Evolutionary conservation across 2,888 invertebrate genomes (phyloP), one percentile per base, ranked within the genome.

Genomic region (Eucera pruinosa): DNA sequence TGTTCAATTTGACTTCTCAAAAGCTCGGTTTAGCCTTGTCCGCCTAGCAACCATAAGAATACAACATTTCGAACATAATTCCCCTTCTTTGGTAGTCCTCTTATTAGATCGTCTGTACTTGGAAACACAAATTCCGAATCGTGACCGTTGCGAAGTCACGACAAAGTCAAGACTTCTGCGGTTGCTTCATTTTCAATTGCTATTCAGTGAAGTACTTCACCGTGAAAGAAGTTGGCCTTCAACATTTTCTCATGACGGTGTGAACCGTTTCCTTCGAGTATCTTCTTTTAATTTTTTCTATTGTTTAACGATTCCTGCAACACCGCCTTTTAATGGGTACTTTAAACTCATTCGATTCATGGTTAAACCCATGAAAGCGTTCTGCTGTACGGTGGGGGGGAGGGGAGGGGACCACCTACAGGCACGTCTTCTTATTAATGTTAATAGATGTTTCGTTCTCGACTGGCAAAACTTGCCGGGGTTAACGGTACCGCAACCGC

Each of bases 361-460:
- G 68, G 57, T 58, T 43, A 64, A 58, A 71, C 57, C 65, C 68
- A 54, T 62, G 55, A 30, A 43, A 58, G 71, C 64, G 54, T 70
- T 65, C 70, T 68, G 43, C 54, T 39, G 33, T 50, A 47, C 18
- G 45, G n/a, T n/a, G n/a, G n/a, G n/a, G n/a, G n/a, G n/a, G n/a
- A n/a, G n/a, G n/a, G n/a, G n/a, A n/a, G n/a, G 33, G 76, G 85
- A 76, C 84, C 85, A 85, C 85, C 85, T 78, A 85, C 83, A 67
- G 67, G 48, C 69, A 58, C 61, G 41, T 73, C 83, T 83, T 78
- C 81, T 88, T 88, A 87, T 88, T 86, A 87, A 87, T 85, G 85
- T 86, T 87, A 87, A 87, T 88, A 87, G 86, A 86, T 80, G 84
- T 83, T 86, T 87, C 83, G 88, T 88, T 83, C 82, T 81, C 85